phyloP scores from a whole-genome alignment of 1,140 invertebrate species.

The Aphaenogaster floridana region DNA sequence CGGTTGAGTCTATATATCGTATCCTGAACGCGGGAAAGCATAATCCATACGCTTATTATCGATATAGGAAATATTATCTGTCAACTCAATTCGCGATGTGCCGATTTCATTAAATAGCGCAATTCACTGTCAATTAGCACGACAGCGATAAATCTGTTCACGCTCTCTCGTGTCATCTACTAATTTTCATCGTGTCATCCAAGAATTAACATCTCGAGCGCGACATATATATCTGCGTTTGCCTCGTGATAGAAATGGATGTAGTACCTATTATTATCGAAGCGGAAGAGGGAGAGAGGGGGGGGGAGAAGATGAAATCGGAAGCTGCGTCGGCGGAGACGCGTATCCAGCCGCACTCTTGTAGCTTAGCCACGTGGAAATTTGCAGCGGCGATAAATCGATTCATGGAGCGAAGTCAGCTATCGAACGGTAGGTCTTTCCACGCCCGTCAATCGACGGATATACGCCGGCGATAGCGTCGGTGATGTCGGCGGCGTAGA shows the following conservation, averaged over 20 bases:
- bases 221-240: not conserved
- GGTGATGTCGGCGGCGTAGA: constrained; percentile 38
- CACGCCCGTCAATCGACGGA: constrained; percentile 62
- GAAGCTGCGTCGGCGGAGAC: not conserved
- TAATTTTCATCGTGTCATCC: constrained; percentile 20
- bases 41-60: not conserved
- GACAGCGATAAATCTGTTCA: constrained; percentile 20
- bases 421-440: constrained; percentile 66
- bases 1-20: no score
- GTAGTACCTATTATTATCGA: not conserved
- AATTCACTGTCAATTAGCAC: constrained; percentile 8
- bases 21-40: not conserved
- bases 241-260: constrained; percentile 25
- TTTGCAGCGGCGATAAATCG: constrained; percentile 43
- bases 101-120: constrained; percentile 3
- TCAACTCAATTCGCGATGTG: not conserved
- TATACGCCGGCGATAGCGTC: constrained; percentile 31
- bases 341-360: constrained; percentile 31
- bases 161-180: not conserved
- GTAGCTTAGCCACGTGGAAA: constrained; percentile 46
- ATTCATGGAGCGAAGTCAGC: constrained; percentile 56
- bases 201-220: constrained; percentile 30
- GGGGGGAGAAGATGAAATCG: not conserved
- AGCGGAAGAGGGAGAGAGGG: no score
- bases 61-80: not conserved